A percentile compares a stretch with the other conserved stretches of the same genome.
These are phyloP conservation scores for Cheilosia pagana DNA, from an alignment of 2,888 invertebrate species.

Conservation along the genomic window DNA sequence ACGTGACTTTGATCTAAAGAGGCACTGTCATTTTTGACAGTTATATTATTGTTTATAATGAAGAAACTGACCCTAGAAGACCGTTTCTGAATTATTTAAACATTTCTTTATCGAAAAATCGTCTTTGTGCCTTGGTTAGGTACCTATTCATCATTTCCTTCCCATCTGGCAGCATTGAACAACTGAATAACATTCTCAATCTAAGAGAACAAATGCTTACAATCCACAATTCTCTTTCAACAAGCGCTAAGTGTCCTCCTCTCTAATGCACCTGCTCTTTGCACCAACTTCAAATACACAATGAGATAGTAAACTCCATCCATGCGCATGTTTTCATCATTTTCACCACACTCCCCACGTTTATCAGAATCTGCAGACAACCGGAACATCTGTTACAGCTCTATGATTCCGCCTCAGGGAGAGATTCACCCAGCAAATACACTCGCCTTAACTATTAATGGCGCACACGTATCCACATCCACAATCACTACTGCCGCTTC, in stretches of 20 bases:
- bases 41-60: too few species aligned
- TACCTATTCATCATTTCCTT: too few species aligned
- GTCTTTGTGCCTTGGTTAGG: too few species aligned
- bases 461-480: slow-evolving; percentile 18
- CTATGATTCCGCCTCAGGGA: slow-evolving; percentile 1
- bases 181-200: neutral
- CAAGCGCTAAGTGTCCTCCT: neutral
- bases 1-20: too few species aligned
- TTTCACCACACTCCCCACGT: slow-evolving; percentile 60
- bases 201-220: slow-evolving; percentile 35
- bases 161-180: slow-evolving; percentile 55
- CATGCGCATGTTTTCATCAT: slow-evolving; percentile 58
- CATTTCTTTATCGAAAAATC: too few species aligned
- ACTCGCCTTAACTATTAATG: neutral
- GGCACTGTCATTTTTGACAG: too few species aligned
- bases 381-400: slow-evolving; percentile 40
- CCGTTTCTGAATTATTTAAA: too few species aligned
- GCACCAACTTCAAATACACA: neutral
- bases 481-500: slow-evolving; percentile 18
- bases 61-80: too few species aligned
- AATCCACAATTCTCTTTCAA: slow-evolving; percentile 7
- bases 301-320: neutral
- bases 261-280: slow-evolving; percentile 39
- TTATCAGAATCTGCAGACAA: slow-evolving; percentile 27
- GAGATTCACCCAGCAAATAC: slow-evolving; percentile 27